A percentile compares a stretch with the other conserved stretches of the same genome.
phyloP scores from a whole-genome alignment of 2,797 vertebrate genomes.

The Aotus griseimembra region DNA sequence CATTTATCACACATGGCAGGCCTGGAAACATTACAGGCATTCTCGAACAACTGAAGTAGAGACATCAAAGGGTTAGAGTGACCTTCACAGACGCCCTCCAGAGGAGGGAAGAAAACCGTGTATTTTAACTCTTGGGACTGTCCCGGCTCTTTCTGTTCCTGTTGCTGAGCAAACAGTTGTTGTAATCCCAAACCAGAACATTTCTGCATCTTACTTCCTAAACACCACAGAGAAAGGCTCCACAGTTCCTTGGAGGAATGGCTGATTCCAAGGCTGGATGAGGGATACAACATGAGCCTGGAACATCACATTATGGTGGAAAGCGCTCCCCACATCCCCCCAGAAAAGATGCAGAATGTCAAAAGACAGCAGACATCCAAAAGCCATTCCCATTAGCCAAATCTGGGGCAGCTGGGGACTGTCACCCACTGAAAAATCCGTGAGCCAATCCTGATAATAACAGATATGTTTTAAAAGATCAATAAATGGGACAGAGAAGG shows the following conservation, averaged over 20 bases:
- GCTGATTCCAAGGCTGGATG: not conserved
- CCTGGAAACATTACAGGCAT: not conserved
- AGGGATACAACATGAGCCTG: not conserved
- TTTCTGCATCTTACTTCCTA: not conserved
- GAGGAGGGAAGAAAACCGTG: not conserved
- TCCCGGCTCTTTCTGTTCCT: not conserved
- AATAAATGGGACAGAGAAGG: not conserved
- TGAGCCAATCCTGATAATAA: not conserved
- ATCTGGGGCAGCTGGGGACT: not conserved
- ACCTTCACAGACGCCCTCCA: too few relatives aligned
- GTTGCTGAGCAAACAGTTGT: not conserved
- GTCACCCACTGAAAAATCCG: not conserved
- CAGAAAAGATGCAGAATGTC: not conserved
- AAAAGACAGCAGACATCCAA: not conserved
- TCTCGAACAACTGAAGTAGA: not conserved
- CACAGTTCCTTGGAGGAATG: not conserved
- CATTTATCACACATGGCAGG: not conserved
- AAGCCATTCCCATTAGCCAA: not conserved
- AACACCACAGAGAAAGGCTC: not conserved
- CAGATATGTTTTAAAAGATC: not conserved
- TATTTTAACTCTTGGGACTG: not conserved
- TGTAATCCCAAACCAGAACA: not conserved
- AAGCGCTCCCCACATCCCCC: not conserved
- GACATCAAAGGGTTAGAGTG: not conserved
- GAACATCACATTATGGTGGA: not conserved